Conservation (phyloP, 2,113 vertebrate genomes). For the Sitta europaea region DNA sequence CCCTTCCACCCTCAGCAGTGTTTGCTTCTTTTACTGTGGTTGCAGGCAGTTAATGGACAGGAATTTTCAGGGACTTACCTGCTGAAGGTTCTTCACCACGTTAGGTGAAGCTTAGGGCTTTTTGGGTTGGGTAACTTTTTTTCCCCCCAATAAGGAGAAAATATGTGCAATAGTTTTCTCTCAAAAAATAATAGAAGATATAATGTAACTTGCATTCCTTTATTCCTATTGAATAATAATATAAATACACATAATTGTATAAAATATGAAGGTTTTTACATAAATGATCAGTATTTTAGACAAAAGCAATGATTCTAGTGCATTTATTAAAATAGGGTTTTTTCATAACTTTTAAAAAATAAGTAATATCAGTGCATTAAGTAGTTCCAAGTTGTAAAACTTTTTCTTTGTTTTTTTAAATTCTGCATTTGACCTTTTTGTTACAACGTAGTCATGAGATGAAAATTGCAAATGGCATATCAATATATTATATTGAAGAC, state of each 20-base stretch:
- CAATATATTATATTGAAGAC: not conserved
- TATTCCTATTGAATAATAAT: not conserved
- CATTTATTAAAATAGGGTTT: rapidly evolving
- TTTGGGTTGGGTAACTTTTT: not conserved
- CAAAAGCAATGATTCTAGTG: not conserved
- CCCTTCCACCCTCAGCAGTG: too few relatives aligned
- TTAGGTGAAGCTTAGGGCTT: not conserved
- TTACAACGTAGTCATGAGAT: not conserved
- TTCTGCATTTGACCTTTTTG: not conserved
- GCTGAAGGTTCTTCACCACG: not conserved
- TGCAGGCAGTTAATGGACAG: not conserved
- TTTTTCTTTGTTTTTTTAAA: not conserved
- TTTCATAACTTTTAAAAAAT: not conserved
- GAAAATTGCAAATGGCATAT: not conserved
- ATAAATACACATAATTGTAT: not conserved
- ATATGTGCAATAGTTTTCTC: not conserved
- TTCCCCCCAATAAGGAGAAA: not conserved
- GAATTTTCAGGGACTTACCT: not conserved
- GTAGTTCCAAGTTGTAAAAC: not conserved
- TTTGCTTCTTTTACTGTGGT: not conserved
- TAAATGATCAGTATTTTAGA: not conserved
- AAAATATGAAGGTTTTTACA: not conserved
- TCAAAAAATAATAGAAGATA: not conserved
- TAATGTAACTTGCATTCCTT: not conserved
- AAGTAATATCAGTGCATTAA: not conserved